A percentile compares a stretch with the other conserved stretches of the same genome.
Evolutionary conservation across 2,888 invertebrate species (phyloP).

Genomic region (Meiosimyza decipiens): DNA sequence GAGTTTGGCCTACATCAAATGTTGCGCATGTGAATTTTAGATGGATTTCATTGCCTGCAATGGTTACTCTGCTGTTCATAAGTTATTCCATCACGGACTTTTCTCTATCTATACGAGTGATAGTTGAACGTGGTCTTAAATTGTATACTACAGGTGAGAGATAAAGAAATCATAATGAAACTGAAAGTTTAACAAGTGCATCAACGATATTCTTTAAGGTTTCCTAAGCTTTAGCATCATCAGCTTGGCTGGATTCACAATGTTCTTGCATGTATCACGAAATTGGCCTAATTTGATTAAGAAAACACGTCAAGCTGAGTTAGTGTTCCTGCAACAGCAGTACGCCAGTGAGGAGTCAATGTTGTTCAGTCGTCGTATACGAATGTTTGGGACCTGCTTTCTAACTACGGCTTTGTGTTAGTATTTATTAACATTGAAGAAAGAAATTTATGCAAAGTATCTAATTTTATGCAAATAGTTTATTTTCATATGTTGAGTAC

Average conservation of each 20-base stretch:
- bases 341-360: constrained; percentile 52
- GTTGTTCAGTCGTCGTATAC: constrained; percentile 51
- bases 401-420: constrained; percentile 52
- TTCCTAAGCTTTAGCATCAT: constrained; percentile 60
- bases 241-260: constrained; percentile 51
- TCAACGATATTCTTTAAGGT: constrained; percentile 45
- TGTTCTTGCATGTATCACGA: constrained; percentile 57
- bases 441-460: too few relatives aligned
- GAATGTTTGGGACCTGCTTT: constrained; percentile 53
- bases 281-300: constrained; percentile 60
- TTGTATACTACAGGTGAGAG: constrained; percentile 57
- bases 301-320: constrained; percentile 55
- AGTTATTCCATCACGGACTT: constrained; percentile 52
- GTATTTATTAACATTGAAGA: constrained; percentile 10
- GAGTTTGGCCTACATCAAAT: constrained; percentile 64
- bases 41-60: constrained; percentile 54
- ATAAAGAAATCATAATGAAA: not conserved
- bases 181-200: not conserved
- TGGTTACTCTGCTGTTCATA: constrained; percentile 49
- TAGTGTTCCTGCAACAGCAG: constrained; percentile 54
- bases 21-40: constrained; percentile 54
- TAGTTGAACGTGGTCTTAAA: constrained; percentile 56
- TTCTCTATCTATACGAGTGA: constrained; percentile 49
- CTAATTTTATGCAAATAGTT: too few relatives aligned
- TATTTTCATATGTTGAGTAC: too few relatives aligned